Base-by-base conservation (phyloP, 2,888 invertebrate species). In the Synanthedon myopaeformis region DNA sequence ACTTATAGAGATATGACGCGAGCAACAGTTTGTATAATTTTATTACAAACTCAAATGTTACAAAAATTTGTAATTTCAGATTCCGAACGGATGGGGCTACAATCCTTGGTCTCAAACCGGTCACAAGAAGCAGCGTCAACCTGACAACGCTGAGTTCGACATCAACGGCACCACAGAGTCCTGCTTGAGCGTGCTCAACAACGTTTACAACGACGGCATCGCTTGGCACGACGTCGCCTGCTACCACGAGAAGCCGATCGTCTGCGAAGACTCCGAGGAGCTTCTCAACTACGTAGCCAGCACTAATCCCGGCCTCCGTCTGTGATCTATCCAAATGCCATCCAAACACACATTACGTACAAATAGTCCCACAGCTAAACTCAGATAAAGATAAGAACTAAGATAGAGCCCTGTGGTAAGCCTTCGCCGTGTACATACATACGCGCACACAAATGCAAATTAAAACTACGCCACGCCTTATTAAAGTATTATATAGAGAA, bases 161-260 rank as follows among this genome's bases (percentile, higher is more conserved):
- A 95, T 96, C 80, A 96, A 95, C 83, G 91, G 92, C 57, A 96
- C 96, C 58, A 91, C 91, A 59, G 96, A 96, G 78, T 95, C 96
- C 42, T 96, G 96, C 69, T 79, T 96, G 69, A 93, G 95, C 55
- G 90, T 96, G 59, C 89, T 96, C 59, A 96, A 96, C 89, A 96
- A 96, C 80, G 96, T 96, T 6, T 96, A 96, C 90, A 95, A 93
- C 71, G 96, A 96, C 73, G 96, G 96, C 61, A 95, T 96, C 75
- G 95, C 94, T 61, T 96, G 96, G 96, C 96, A 96, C 83, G 96
- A 96, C 79, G 96, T 96, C 53, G 96, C 96, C 60, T 96, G 96
- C 81, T 96, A 96, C 81, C 96, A 96, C 82, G 95, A 96, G 82
- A 96, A 96, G 75, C 96, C 96, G 2, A 91, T 96, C 75, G 91